Evolutionary conservation across 2,113 vertebrate genomes (phyloP), one percentile per base, ranked within the genome.

Genomic region (Sturnira hondurensis): DNA sequence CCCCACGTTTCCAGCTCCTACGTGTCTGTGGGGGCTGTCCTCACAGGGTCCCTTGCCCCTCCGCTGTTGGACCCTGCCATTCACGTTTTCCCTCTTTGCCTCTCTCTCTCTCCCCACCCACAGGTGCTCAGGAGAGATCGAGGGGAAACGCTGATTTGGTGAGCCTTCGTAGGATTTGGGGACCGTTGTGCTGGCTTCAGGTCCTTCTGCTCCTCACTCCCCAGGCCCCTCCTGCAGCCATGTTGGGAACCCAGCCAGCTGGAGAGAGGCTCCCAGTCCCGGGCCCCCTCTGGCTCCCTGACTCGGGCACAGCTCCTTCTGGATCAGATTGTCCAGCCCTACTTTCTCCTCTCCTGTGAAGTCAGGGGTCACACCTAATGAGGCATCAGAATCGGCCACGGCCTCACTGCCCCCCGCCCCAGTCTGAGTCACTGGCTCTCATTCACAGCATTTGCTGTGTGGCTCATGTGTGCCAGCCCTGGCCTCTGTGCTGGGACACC

Each of bases 141-240:
- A 70, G 68, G 94, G 77, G 89, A 86, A 96, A 67, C 13, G 0
- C 0, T 0, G 68, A 97, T 12, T 91, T 96, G 98, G 98, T 99
- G 50, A 96, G 98, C 97, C 26, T 68, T 65, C 8, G 0, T 36
- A 58, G 20, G 52, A 12, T 26, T 52, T 28, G 41, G 54, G 52
- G 78, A 76, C 7, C 1, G 50, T 70, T 7, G 12, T 13, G 2
- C 31, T 47, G 45, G 28, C 52, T 81, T n/a, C 61, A n/a, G 31
- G 43, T 36, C n/a, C 74, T 38, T 83, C 36, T 7, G 38, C 43
- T 81, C 11, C 82, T 12, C 15, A 36, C 2, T 9, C 26, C 45
- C 77, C 26, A 22, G 14, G 4, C 19, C 86, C 68, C 83, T 61
- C 56, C 73, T 78, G 61, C 36, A 67, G 68, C 80, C 45, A 15